Conservation (phyloP, 2,888 invertebrate genomes). For the Crocallis elinguaria region DNA sequence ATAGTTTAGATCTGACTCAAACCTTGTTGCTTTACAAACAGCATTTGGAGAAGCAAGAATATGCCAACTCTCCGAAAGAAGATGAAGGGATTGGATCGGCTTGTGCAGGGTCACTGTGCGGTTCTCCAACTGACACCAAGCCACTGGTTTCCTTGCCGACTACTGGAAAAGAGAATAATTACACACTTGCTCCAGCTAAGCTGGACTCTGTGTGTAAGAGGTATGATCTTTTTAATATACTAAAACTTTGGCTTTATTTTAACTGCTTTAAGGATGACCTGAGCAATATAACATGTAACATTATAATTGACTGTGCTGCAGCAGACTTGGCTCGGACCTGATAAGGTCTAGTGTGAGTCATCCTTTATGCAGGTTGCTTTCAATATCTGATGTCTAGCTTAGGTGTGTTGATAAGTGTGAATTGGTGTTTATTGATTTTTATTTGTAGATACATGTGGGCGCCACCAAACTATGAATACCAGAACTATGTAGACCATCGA, state of each 20-base stretch:
- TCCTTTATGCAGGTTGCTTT: too few species aligned
- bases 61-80: constrained; percentile 63
- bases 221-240: constrained; percentile 47
- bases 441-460: constrained; percentile 70
- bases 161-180: constrained; percentile 45
- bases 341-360: too few species aligned
- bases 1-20: constrained; percentile 66
- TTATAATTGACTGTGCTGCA: too few species aligned
- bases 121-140: constrained; percentile 56
- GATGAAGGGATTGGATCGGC: constrained; percentile 73
- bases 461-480: constrained; percentile 63
- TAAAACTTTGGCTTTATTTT: not conserved
- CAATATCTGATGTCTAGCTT: too few species aligned
- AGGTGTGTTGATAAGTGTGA: too few species aligned
- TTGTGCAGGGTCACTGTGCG: constrained; percentile 63
- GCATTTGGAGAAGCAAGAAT: constrained; percentile 71
- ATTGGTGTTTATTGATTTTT: not conserved
- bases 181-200: constrained; percentile 67
- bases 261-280: too few species aligned
- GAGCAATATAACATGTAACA: too few species aligned
- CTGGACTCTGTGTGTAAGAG: constrained; percentile 74
- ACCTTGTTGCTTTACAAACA: constrained; percentile 76
- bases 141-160: constrained; percentile 29
- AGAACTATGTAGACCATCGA: constrained; percentile 55
- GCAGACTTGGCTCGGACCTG: too few species aligned